A percentile compares a stretch with the other conserved stretches of the same genome.
Conservation (phyloP, 2,797 vertebrate genomes). For the Dipus sagitta region DNA sequence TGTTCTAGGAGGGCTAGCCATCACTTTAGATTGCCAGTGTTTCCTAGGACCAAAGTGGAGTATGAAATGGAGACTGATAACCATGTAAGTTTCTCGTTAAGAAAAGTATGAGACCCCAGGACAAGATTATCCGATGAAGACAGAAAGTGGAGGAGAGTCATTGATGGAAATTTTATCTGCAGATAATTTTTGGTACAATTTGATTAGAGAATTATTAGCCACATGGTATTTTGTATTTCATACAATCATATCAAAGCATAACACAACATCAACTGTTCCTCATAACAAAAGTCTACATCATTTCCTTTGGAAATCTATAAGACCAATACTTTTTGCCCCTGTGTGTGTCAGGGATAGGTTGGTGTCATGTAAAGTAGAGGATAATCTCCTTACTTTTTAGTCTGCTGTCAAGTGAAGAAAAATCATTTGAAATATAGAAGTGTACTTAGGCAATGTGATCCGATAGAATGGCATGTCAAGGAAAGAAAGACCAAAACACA, state of each 20-base stretch:
- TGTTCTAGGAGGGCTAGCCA: not conserved
- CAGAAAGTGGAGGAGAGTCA: not conserved
- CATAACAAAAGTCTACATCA: not conserved
- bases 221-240: not conserved
- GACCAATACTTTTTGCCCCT: not conserved
- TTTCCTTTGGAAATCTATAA: constrained; percentile 7
- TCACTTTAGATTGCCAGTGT: not conserved
- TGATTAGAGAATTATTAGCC: not conserved
- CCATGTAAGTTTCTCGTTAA: accelerated
- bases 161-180: not conserved
- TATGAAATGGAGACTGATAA: not conserved
- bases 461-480: not conserved
- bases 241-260: not conserved
- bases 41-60: not conserved
- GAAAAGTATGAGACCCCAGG: not conserved
- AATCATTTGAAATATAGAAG: not conserved
- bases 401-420: not conserved
- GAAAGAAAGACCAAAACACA: not conserved
- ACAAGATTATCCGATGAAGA: not conserved
- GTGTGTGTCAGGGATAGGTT: not conserved
- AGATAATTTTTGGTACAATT: not conserved
- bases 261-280: not conserved
- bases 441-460: not conserved
- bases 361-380: not conserved
- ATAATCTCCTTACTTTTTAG: not conserved